Base-by-base conservation (phyloP, 1,140 invertebrate genomes). In the Megalonaias nervosa region DNA sequence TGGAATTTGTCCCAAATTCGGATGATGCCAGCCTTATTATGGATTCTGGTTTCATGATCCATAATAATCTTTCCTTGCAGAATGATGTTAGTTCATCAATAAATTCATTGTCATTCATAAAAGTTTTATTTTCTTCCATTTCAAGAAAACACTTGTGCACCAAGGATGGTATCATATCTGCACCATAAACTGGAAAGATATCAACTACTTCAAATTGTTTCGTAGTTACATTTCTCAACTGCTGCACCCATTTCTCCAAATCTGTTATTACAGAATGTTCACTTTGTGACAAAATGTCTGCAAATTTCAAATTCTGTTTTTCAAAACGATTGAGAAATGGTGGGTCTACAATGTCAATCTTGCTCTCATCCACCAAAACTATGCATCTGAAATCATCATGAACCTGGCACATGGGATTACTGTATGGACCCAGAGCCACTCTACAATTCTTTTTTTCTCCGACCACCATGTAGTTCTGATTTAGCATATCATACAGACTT, bases 291-390 rank as follows among this genome's bases (percentile, higher is more conserved):
- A 85, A 21, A 5, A 81, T 66, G 66, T 85, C 82, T 57, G 38
- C 21, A 74, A 78, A 81, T 31, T 64, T 71, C 15, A 85, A 74
- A 58, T 74, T 64, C 56, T 88, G 86, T 58, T 88, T 88, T 83
- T 88, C 86, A 79, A 88, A 86, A 11, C 86, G 71, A 68, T 88
- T 88, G 17, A 88, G 59, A 60, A 88, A 85, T 16, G 86, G 86
- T 56, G 82, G 84, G 72, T 86, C 85, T 6, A 80, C 71, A 64
- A 79, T 79, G 55, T 86, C 72, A 6, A 87, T 64, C 75, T 83
- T 85, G 19, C 73, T 71, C 71, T 83, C 77, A 38, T 87, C 85
- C 31, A 86, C 81, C 0, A 87, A 70, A 6, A 87, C 84, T 73
- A 87, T 83, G 67, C 85, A 85, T 31, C 84, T 75, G 57, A 87